phyloP scores from a whole-genome alignment of 2,888 invertebrate genomes.

The Trisateles emortualis region DNA sequence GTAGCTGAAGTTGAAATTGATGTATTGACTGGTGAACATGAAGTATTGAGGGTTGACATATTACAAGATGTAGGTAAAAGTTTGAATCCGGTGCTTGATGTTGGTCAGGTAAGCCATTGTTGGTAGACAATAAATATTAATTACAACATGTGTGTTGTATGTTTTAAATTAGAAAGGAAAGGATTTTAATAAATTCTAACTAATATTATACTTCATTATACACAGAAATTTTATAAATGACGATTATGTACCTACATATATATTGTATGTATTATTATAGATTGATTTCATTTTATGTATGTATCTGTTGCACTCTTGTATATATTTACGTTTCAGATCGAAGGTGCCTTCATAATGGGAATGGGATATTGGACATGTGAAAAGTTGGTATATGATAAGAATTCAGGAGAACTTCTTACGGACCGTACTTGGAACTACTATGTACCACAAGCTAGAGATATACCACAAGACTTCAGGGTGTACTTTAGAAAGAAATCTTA shows the following conservation, averaged over 20 bases:
- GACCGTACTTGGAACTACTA: slow-evolving; percentile 93
- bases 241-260: no score
- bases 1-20: slow-evolving; percentile 91
- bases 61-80: slow-evolving; percentile 90
- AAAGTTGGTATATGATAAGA: slow-evolving; percentile 88
- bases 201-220: no score
- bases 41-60: slow-evolving; percentile 88
- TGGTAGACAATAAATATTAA: no score
- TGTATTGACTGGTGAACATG: slow-evolving; percentile 90
- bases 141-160: not conserved
- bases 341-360: slow-evolving; percentile 92
- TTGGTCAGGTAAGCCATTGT: slow-evolving; percentile 91
- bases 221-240: no score
- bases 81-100: slow-evolving; percentile 89
- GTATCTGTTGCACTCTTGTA: not conserved
- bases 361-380: slow-evolving; percentile 92
- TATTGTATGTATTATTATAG: no score
- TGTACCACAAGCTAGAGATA: slow-evolving; percentile 91
- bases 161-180: no score
- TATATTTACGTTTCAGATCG: slow-evolving; percentile 71
- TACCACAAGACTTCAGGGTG: slow-evolving; percentile 91
- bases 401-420: slow-evolving; percentile 90
- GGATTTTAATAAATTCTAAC: no score
- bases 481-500: slow-evolving; percentile 88
- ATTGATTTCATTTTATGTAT: not conserved